phyloP scores from a whole-genome alignment of 2,797 vertebrate species.

The Sarcoramphus papa region DNA sequence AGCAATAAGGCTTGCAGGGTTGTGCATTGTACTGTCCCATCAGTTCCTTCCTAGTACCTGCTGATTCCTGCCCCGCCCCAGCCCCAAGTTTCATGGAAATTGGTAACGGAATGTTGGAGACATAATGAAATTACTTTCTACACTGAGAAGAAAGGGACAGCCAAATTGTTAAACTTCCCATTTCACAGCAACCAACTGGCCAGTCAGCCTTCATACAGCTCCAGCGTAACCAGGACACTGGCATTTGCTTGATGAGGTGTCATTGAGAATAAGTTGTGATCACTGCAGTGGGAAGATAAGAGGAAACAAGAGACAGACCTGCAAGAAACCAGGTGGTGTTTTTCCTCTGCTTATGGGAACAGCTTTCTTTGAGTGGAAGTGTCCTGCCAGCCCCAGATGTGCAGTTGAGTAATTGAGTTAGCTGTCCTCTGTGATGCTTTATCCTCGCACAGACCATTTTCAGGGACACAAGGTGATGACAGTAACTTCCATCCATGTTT shows the following conservation, averaged over 20 bases:
- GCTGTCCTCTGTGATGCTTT: neutral
- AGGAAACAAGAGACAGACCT: neutral
- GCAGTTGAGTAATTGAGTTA: neutral
- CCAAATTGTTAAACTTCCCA: neutral
- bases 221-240: neutral
- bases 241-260: neutral
- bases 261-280: accelerated
- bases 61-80: too few relatives aligned
- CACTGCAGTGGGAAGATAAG: accelerated
- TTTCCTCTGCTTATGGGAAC: neutral
- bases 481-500: neutral
- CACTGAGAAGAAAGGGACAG: neutral
- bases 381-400: neutral
- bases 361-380: neutral
- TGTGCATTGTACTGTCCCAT: neutral
- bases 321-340: neutral
- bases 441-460: neutral
- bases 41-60: too few relatives aligned
- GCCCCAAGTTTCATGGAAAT: neutral
- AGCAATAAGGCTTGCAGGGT: neutral
- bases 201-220: neutral
- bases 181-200: neutral
- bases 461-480: neutral
- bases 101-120: neutral
- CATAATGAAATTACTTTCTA: neutral